These are phyloP conservation scores for Gymnocephalus cernua DNA, from an alignment of 2,113 vertebrate genomes.

Conservation along the genomic window DNA sequence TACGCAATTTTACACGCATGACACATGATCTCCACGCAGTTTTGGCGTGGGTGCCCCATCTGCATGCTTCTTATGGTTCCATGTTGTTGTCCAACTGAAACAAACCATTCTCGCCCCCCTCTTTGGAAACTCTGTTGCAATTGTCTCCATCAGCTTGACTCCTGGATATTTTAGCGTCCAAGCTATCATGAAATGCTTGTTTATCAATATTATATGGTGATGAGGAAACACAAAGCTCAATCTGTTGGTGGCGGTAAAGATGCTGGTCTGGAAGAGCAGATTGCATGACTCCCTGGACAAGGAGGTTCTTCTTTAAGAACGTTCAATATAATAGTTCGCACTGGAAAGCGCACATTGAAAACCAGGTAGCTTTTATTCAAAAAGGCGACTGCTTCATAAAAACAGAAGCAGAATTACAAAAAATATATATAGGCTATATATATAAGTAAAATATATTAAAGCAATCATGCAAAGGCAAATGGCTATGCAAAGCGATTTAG, in stretches of 20 bases:
- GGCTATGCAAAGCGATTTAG: neutral
- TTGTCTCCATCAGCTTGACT: conserved; percentile 63
- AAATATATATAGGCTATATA: too few species aligned
- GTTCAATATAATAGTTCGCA: neutral
- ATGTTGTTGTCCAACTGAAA: conserved; percentile 57
- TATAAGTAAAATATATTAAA: neutral
- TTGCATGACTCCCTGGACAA: too few species aligned
- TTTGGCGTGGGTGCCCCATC: conserved; percentile 75
- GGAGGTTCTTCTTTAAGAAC: neutral
- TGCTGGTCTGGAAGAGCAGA: conserved; percentile 13
- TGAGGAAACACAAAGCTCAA: conserved; percentile 36
- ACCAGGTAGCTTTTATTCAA: neutral
- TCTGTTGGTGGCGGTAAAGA: conserved; percentile 13
- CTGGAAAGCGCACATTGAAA: neutral
- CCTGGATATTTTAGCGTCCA: conserved; percentile 65
- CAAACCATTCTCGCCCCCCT: conserved; percentile 1
- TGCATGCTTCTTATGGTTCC: conserved; percentile 55
- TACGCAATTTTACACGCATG: conserved; percentile 56
- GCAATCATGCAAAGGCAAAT: neutral
- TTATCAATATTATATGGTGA: conserved; percentile 48
- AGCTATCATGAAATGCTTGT: conserved; percentile 54
- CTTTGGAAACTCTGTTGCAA: conserved; percentile 11
- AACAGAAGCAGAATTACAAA: neutral
- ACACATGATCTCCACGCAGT: conserved; percentile 65
- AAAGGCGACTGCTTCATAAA: too few species aligned